Evolutionary conservation across 1,140 invertebrate genomes (phyloP).

Genomic region (Rhynchophorus ferrugineus): DNA sequence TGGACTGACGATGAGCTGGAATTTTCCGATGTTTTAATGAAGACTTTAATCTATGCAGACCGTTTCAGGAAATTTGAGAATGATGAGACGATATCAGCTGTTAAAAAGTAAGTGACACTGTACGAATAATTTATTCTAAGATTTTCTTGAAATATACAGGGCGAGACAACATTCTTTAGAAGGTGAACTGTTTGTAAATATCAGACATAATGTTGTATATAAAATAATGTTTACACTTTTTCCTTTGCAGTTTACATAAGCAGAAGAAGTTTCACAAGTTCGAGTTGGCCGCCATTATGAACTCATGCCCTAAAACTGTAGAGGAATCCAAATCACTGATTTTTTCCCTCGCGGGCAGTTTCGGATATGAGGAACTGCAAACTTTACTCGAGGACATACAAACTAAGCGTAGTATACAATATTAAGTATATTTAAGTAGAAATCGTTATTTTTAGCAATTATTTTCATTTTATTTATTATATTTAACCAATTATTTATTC

Average conservation of each 20-base stretch:
- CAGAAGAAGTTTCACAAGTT: slow-evolving; percentile 98
- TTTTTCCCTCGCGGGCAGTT: slow-evolving; percentile 89
- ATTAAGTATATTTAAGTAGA: slow-evolving; percentile 56
- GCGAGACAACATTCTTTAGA: too few relatives aligned
- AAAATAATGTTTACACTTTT: too few relatives aligned
- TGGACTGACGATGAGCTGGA: slow-evolving; percentile 97
- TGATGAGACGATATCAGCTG: slow-evolving; percentile 93
- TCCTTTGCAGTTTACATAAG: slow-evolving; percentile 70
- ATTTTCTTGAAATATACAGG: too few relatives aligned
- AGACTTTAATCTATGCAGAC: slow-evolving; percentile 93
- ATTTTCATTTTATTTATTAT: too few relatives aligned
- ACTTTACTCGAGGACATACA: slow-evolving; percentile 95
- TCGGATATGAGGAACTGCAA: slow-evolving; percentile 93
- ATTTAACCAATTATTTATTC: too few relatives aligned
- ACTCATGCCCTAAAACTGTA: slow-evolving; percentile 94
- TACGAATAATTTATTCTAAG: not conserved
- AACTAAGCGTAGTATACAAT: slow-evolving; percentile 95
- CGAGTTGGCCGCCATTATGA: slow-evolving; percentile 94
- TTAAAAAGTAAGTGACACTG: slow-evolving; percentile 69
- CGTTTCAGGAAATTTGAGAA: slow-evolving; percentile 97
- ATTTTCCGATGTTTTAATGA: slow-evolving; percentile 97
- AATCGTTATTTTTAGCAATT: too few relatives aligned
- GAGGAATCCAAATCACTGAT: slow-evolving; percentile 97
- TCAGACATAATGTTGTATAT: too few relatives aligned
- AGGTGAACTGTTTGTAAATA: too few relatives aligned